Conservation (phyloP, 2,888 invertebrate genomes). For the Dorcus parallelipipedus region DNA sequence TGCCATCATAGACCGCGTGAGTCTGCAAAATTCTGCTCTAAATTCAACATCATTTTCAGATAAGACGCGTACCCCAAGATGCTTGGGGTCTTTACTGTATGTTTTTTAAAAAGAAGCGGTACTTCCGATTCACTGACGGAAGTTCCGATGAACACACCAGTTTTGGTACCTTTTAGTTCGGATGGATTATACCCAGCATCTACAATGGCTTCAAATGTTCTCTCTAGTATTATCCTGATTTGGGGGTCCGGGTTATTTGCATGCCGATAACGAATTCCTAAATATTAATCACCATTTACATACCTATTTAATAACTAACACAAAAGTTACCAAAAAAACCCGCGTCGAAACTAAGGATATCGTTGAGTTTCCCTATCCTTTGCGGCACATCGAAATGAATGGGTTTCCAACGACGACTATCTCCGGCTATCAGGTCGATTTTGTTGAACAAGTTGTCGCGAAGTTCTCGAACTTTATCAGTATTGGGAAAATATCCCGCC, state of each 20-base stretch:
- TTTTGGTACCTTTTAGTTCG: conserved; percentile 66
- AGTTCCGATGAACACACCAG: conserved; percentile 77
- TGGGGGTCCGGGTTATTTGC: conserved; percentile 63
- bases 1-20: conserved; percentile 70
- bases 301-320: background rate
- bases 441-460: conserved; percentile 69
- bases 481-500: conserved; percentile 74
- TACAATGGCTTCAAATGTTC: conserved; percentile 58
- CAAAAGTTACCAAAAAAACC: conserved; percentile 50
- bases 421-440: conserved; percentile 80
- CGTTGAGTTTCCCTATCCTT: conserved; percentile 64
- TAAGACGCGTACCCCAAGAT: conserved; percentile 72
- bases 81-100: conserved; percentile 81
- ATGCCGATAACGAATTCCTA: conserved; percentile 64
- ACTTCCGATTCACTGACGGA: conserved; percentile 76
- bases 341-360: conserved; percentile 54
- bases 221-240: conserved; percentile 58
- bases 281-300: conserved; percentile 38
- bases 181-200: conserved; percentile 68
- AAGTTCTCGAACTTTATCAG: conserved; percentile 68
- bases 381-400: conserved; percentile 58
- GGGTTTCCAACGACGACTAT: conserved; percentile 72
- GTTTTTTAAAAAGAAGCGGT: conserved; percentile 46
- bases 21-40: background rate
- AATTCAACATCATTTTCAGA: too few relatives aligned